Conservation (phyloP, 2,113 vertebrate species). For the Rhinolophus sinicus region DNA sequence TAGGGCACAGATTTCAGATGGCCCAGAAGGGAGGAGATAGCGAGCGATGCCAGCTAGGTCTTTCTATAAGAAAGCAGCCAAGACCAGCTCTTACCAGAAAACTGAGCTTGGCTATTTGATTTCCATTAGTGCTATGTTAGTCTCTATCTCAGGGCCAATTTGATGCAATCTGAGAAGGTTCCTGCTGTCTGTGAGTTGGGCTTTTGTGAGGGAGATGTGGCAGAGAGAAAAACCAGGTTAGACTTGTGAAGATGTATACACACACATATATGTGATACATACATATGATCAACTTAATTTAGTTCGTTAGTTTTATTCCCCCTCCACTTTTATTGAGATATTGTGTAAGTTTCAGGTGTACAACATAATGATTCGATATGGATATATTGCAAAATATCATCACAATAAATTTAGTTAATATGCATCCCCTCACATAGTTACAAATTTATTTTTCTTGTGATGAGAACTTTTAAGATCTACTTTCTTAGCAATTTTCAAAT, state of each 20-base stretch:
- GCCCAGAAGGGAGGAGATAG: neutral
- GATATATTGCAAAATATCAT: neutral
- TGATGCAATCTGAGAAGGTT: neutral
- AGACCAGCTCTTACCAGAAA: slow-evolving; percentile 38
- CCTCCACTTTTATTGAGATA: neutral
- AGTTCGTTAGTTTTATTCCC: neutral
- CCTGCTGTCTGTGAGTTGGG: neutral
- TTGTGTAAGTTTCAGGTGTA: neutral
- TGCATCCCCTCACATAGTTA: neutral
- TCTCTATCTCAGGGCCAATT: neutral
- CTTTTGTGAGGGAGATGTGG: neutral
- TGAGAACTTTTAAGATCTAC: neutral
- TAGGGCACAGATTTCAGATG: neutral
- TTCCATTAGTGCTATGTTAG: neutral
- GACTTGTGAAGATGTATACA: neutral
- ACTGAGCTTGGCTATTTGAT: neutral
- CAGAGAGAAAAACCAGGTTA: neutral
- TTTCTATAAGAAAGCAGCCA: slow-evolving; percentile 14
- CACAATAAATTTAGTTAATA: neutral
- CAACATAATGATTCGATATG: neutral
- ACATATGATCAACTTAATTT: neutral
- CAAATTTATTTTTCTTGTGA: neutral
- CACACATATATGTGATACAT: neutral
- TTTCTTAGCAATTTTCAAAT: neutral
- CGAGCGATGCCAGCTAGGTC: neutral